Evolutionary conservation across 2,113 vertebrate genomes (phyloP), one percentile per base, ranked within the genome.

Genomic region (Rostratula benghalensis): DNA sequence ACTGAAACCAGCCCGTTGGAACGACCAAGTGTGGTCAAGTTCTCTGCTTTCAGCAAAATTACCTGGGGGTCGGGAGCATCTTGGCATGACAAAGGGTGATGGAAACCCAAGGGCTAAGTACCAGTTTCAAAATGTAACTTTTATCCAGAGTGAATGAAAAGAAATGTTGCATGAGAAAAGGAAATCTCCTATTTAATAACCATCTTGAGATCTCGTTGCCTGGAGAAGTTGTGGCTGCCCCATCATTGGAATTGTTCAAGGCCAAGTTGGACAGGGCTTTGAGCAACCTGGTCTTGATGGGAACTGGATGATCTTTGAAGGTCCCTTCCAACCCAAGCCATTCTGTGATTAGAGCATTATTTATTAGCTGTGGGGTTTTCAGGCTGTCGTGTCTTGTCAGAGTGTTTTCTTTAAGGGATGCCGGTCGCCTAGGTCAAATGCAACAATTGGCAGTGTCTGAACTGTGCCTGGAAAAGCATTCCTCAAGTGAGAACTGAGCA

Each of bases 401-500:
- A 46, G 65, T 4, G 0, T 67, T 69, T 48, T 41, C 41, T 65
- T 77, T 15, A 23, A 77, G 33, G 25, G 12, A 4, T 48, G 2
- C 0, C 0, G 7, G 43, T 60, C 59, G 3, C 65, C 11, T 1
- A 53, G 51, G 54, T 50, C 67, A 79, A 68, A 37, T 17, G 16
- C 31, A 20, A 74, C 53, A 33, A 37, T 56, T 56, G 28, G 22
- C 53, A n/a, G 41, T 6, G 22, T 25, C 53, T 43, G 31, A 67
- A 23, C 45, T 24, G 25, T 27, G 73, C 28, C 46, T 46, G 30
- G 73, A 80, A 68, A 61, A 84, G 41, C 48, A 6, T 48, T 84
- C 84, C 67, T 50, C 41, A 73, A 61, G 50, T 56, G 31, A 21
- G 14, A 31, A 41, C 33, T 31, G 24, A 18, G 43, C 25, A 37